Evolutionary conservation across 2,113 vertebrate species (phyloP), one percentile per base, ranked within the genome.

Genomic region (Labeo catla): DNA sequence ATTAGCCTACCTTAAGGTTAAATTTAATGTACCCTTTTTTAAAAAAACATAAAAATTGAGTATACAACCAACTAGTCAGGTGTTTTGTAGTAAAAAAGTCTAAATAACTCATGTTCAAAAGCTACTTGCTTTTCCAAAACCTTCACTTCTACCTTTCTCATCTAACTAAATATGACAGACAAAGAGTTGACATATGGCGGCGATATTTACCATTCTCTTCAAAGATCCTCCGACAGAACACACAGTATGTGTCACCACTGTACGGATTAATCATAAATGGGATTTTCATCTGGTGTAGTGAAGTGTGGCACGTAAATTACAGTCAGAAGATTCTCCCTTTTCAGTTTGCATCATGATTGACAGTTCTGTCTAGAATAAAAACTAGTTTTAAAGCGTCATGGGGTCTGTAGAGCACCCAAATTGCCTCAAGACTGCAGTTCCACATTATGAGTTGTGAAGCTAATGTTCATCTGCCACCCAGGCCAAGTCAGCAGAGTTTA

Each of bases 391-490:
- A 39, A 52, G 59, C 59, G 54, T 68, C 28, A 57, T 68, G 11
- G 47, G 76, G 84, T 43, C 84, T 65, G 23, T 28, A 61, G 84
- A 59, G 72, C 93, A 95, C 89, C 90, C 84, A 93, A 93, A 86
- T 93, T 92, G 94, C 93, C 92, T 90, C 92, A 91, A 91, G 93
- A 94, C 89, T 78, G 93, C 92, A 93, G 94, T 93, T 93, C 92
- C 94, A 94, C 92, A 93, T 95, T 95, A 94, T 94, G 94, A 95
- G 94, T 94, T 96, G 94, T 95, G 94, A 95, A 95, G 94, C 93
- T 92, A 94, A 94, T 95, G 95, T 95, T 95, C 94, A 95, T 94
- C 93, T 93, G 93, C 89, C 91, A 88, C 93, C 93, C 94, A 86
- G 92, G 84, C 87, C 61, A 54, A 89, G 86, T 94, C 94, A 91